Base-by-base conservation (phyloP, 2,797 vertebrate species). In the Tiaroga cobitis region DNA sequence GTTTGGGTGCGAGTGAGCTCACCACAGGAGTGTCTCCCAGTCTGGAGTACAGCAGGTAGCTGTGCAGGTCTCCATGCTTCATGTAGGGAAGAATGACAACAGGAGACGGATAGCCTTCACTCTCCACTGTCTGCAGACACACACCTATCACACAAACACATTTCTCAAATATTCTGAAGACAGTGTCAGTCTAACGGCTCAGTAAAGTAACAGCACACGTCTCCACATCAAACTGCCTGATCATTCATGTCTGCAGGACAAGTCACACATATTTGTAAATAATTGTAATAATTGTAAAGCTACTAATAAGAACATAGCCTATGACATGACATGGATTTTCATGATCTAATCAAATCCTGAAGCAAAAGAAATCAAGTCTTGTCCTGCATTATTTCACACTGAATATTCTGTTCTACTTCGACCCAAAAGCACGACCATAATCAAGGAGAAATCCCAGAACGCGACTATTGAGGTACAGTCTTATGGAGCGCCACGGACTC, bases 41-140 rank as follows among this genome's bases (percentile, higher is more conserved):
- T 24, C 97, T 93, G 0, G 97, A 98, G 88, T 97, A 97, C 0
- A 98, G 96, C 88, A 98, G 96, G 91, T 97, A 98, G 88, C 97
- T 98, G 93, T 98, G 97, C 49, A 98, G 94, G 88, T 98, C 97
- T 67, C 97, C 97, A 0, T 98, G 97, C 34, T 97, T 97, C 97
- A 98, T 98, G 87, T 97, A 98, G 3, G 97, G 97, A 72, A 98
- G 92, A 86, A 98, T 97, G 83, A 98, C 97, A 85, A 98, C 97
- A 1, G 97, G 97, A 8, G 97, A 97, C 0, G 97, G 97, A 87
- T 96, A 97, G 0, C 97, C 96, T 88, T 97, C 97, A n/a, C 96
- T 95, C 91, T 98, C 97, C 2, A 96, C 95, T 3, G 96, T 97
- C 96, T 98, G 97, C 85, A 98, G 95, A 91, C 97, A 98, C 87